phyloP scores from a whole-genome alignment of 2,888 invertebrate genomes.

The Periphyllus acericola region DNA sequence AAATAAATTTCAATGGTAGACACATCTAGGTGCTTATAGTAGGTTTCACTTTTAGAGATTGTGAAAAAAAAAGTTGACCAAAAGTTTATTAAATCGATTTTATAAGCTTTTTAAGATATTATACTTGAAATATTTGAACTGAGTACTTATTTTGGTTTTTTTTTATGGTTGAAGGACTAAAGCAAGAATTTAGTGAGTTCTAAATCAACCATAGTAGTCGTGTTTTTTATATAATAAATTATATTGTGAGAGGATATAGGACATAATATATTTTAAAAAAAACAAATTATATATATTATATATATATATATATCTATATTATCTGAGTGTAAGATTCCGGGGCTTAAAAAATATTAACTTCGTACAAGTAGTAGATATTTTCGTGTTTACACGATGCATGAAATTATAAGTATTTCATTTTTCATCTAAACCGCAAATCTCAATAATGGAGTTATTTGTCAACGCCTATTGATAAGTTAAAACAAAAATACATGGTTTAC shows the following conservation, averaged over 20 bases:
- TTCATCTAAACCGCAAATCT: no score
- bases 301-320: no score
- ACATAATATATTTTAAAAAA: not conserved
- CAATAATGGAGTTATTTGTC: no score
- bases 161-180: not conserved
- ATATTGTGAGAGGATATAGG: not conserved
- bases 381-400: no score
- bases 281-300: no score
- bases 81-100: not conserved
- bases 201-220: not conserved
- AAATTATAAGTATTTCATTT: no score
- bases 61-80: not conserved
- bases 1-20: not conserved
- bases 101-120: not conserved
- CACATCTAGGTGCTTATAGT: not conserved
- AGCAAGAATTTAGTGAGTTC: not conserved
- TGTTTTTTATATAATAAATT: not conserved
- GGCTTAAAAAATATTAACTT: no score
- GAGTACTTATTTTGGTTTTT: not conserved
- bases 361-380: no score
- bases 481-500: no score
- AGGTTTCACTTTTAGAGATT: not conserved
- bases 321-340: no score
- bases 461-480: no score
- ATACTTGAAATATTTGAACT: not conserved